These are phyloP conservation scores for Pristionchus japonicus DNA, from an alignment of 2,888 invertebrate genomes.

Conservation along the genomic window DNA sequence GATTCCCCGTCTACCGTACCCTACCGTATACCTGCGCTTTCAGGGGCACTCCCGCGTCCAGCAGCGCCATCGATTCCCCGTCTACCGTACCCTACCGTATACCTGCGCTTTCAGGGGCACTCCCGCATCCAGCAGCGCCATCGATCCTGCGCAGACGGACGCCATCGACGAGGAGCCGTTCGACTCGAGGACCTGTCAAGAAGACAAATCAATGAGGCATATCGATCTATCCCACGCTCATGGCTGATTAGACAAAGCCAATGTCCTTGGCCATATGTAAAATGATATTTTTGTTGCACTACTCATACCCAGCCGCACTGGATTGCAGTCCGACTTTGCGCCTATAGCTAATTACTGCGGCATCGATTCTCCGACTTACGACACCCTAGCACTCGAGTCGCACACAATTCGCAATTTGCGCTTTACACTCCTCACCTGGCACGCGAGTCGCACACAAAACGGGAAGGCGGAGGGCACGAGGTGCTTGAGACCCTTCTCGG, in stretches of 20 bases:
- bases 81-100: background rate
- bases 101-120: constrained; percentile 84
- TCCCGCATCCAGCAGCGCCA: constrained; percentile 96
- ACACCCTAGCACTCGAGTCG: constrained; percentile 81
- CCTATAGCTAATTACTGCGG: too few relatives aligned
- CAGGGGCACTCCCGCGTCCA: too few relatives aligned
- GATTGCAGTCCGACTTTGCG: too few relatives aligned
- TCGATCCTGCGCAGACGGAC: constrained; percentile 92
- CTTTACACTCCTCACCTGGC: constrained; percentile 57
- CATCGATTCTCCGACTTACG: too few relatives aligned
- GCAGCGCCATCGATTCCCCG: background rate
- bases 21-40: background rate
- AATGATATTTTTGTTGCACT: too few relatives aligned
- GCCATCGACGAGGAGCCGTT: constrained; percentile 98
- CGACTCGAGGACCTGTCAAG: constrained; percentile 70
- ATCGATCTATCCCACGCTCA: too few relatives aligned
- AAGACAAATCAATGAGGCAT: background rate
- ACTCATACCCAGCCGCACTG: too few relatives aligned
- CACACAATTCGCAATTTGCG: constrained; percentile 77
- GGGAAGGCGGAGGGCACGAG: constrained; percentile 88
- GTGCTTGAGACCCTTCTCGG: constrained; percentile 89
- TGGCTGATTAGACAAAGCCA: too few relatives aligned
- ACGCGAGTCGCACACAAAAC: constrained; percentile 86
- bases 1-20: background rate
- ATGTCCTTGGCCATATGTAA: too few relatives aligned